These are phyloP conservation scores for Galeopsomyia nigrocyanea DNA, from an alignment of 2,888 invertebrate species.

Conservation along the genomic window DNA sequence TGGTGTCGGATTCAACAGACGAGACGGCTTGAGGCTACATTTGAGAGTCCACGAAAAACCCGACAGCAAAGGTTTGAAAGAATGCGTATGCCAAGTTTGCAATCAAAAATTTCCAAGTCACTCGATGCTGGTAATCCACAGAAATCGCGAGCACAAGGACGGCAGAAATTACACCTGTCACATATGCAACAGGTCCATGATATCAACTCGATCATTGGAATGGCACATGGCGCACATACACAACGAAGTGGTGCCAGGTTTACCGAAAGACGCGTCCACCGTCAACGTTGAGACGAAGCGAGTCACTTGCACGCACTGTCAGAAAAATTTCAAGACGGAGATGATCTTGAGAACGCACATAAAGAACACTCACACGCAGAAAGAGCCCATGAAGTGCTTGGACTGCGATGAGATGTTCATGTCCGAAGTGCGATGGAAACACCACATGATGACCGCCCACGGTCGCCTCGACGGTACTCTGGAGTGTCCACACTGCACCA, in stretches of 20 bases:
- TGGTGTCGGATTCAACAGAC: constrained; percentile 65
- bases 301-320: constrained; percentile 63
- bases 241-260: constrained; percentile 58
- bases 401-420: constrained; percentile 64
- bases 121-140: constrained; percentile 65
- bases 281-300: constrained; percentile 57
- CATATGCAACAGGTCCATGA: constrained; percentile 67
- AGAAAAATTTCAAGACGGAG: constrained; percentile 66
- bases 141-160: constrained; percentile 65
- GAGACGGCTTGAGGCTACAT: constrained; percentile 64
- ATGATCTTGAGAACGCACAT: constrained; percentile 67
- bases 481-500: constrained; percentile 64
- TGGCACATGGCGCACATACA: constrained; percentile 67
- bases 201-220: constrained; percentile 63
- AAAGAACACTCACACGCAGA: constrained; percentile 65
- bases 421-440: constrained; percentile 64
- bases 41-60: constrained; percentile 65
- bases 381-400: constrained; percentile 64
- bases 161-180: constrained; percentile 65
- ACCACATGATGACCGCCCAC: constrained; percentile 66
- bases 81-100: constrained; percentile 66
- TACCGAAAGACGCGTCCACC: constrained; percentile 53
- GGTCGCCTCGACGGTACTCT: constrained; percentile 64
- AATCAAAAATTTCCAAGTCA: constrained; percentile 67
- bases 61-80: constrained; percentile 64